Evolutionary conservation across 2,113 vertebrate genomes (phyloP).

Genomic region (Ornithorhynchus anatinus): DNA sequence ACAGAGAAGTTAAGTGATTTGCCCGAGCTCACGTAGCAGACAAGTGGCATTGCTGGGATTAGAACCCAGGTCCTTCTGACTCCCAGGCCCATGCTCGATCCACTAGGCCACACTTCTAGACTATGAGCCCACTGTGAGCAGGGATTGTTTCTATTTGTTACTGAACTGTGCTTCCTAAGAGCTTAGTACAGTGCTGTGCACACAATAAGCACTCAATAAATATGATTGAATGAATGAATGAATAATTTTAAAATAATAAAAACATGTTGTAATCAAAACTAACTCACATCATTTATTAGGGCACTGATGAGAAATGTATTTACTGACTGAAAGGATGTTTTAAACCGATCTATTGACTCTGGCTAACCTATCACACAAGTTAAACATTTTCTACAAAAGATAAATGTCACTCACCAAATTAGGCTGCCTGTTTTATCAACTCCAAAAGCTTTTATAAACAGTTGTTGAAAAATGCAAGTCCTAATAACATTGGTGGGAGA

Average conservation of each 20-base stretch:
- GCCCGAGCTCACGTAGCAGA: too few relatives aligned
- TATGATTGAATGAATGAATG: too few relatives aligned
- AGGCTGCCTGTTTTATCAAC: background rate
- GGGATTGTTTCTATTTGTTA: too few relatives aligned
- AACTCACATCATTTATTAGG: background rate
- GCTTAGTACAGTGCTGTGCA: too few relatives aligned
- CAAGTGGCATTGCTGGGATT: too few relatives aligned
- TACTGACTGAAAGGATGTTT: background rate
- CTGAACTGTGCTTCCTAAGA: too few relatives aligned
- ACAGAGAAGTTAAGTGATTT: too few relatives aligned
- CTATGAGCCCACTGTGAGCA: too few relatives aligned
- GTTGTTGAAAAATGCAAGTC: background rate
- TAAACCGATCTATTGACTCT: slow-evolving; percentile 24
- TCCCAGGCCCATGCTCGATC: too few relatives aligned
- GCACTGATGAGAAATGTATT: background rate
- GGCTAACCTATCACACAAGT: background rate
- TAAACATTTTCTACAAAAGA: slow-evolving; percentile 1
- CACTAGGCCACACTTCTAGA: too few relatives aligned
- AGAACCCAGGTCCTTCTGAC: too few relatives aligned
- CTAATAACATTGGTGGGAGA: background rate
- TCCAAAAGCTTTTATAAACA: slow-evolving; percentile 38
- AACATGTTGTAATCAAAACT: background rate
- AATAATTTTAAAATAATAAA: background rate
- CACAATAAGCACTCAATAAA: too few relatives aligned
- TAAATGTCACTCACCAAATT: slow-evolving; percentile 6